A percentile compares a stretch with the other conserved stretches of the same genome.
phyloP scores from a whole-genome alignment of 2,113 vertebrate genomes.

The Tupaia chinensis region DNA sequence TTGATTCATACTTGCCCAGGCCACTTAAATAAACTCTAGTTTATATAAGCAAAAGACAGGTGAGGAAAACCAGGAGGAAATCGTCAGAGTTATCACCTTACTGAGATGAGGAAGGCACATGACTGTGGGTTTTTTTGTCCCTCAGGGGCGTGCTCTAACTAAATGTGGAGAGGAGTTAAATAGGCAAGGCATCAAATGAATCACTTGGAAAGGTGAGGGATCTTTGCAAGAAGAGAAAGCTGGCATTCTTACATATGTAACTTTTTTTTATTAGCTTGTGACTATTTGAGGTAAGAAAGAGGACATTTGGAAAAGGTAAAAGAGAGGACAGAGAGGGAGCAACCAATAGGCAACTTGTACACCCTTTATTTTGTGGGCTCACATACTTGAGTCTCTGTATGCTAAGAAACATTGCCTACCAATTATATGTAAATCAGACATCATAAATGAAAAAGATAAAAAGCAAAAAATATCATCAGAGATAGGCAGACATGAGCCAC shows the following conservation, averaged over 20 bases:
- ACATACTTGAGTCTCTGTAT: not conserved
- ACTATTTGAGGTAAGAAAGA: not conserved
- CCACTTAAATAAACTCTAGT: not conserved
- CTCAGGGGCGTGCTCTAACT: not conserved
- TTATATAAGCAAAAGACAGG: not conserved
- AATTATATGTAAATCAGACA: too few relatives aligned
- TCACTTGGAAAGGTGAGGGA: not conserved
- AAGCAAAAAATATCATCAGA: not conserved
- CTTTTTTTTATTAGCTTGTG: not conserved
- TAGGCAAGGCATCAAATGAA: not conserved
- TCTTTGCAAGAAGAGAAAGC: not conserved
- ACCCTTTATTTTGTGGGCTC: too few relatives aligned
- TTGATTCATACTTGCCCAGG: not conserved
- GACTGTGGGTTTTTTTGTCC: not conserved
- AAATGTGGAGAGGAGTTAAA: not conserved
- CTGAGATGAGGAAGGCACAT: rapidly evolving
- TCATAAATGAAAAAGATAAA: too few relatives aligned
- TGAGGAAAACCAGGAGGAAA: not conserved
- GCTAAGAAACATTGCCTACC: not conserved
- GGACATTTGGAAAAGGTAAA: not conserved
- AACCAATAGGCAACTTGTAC: not conserved
- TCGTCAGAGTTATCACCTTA: not conserved
- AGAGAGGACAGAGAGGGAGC: not conserved
- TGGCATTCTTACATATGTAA: not conserved
- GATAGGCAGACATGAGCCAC: not conserved